phyloP scores from a whole-genome alignment of 2,797 vertebrate genomes.

The Falco berigora region DNA sequence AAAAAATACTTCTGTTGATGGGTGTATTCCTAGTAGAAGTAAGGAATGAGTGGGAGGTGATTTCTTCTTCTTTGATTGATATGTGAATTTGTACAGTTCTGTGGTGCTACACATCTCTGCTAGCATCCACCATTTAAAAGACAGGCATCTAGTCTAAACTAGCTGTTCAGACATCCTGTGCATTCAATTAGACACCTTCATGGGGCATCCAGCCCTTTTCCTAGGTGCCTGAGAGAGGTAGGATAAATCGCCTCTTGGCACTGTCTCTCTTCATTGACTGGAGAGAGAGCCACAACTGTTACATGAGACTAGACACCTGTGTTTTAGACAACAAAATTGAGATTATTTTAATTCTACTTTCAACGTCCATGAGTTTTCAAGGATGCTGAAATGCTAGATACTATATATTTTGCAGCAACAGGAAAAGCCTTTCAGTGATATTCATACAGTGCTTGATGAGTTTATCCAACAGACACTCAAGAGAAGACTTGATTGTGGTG shows the following conservation, averaged over 20 bases:
- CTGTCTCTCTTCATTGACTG: not conserved
- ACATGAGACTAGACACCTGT: not conserved
- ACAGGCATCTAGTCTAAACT: not conserved
- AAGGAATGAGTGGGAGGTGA: not conserved
- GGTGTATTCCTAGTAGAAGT: not conserved
- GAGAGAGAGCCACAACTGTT: not conserved
- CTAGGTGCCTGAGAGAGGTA: not conserved
- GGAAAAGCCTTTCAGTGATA: not conserved
- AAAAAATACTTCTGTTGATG: not conserved
- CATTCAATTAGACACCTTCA: not conserved
- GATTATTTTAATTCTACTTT: not conserved
- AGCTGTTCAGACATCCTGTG: not conserved
- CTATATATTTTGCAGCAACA: not conserved
- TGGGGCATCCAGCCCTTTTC: not conserved
- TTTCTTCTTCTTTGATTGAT: not conserved
- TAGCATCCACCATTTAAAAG: not conserved
- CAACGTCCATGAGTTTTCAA: not conserved
- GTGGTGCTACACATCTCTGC: not conserved
- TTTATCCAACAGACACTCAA: not conserved
- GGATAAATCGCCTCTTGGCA: not conserved
- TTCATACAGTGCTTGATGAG: not conserved
- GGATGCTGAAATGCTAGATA: not conserved
- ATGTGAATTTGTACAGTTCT: not conserved
- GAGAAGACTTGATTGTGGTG: not conserved
- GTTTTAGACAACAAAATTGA: not conserved